A percentile compares a stretch with the other conserved stretches of the same genome.
These are phyloP conservation scores for Heliopora coerulea DNA, from an alignment of 92 coral and sea anemone genomes.

Conservation along the genomic window DNA sequence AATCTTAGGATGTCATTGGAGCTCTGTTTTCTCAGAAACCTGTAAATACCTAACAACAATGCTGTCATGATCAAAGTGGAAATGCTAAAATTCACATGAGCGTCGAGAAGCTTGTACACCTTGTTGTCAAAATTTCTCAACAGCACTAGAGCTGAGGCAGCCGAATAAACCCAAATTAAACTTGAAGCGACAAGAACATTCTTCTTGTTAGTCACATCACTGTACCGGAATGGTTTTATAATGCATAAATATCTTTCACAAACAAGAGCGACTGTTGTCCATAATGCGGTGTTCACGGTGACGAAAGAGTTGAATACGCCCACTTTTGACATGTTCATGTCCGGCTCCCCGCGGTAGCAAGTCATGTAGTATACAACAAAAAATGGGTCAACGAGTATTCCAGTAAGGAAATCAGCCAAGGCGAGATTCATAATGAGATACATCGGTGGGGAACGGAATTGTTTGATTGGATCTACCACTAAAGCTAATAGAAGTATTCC, in stretches of 20 bases:
- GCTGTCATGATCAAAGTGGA: background rate
- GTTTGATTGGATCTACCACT: background rate
- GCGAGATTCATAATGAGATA: background rate
- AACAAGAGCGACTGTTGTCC: background rate
- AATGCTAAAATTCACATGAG: background rate
- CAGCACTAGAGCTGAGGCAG: background rate
- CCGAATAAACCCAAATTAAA: background rate
- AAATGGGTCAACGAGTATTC: background rate
- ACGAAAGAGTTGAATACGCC: background rate
- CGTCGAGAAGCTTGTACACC: background rate
- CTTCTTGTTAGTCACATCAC: background rate
- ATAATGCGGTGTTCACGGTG: background rate
- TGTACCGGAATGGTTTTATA: background rate
- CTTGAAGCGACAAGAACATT: background rate
- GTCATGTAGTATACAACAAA: background rate
- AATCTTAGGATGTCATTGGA: background rate
- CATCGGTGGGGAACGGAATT: slow-evolving; percentile 11
- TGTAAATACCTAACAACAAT: background rate
- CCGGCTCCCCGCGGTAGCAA: background rate
- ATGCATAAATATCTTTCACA: slow-evolving; percentile 11
- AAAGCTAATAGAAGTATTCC: background rate
- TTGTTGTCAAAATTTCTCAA: background rate
- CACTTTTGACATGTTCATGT: no score
- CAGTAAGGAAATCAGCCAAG: background rate
- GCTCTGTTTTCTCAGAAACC: background rate